phyloP scores from a whole-genome alignment of 2,888 invertebrate genomes.

The Psylliodes chrysocephalus region DNA sequence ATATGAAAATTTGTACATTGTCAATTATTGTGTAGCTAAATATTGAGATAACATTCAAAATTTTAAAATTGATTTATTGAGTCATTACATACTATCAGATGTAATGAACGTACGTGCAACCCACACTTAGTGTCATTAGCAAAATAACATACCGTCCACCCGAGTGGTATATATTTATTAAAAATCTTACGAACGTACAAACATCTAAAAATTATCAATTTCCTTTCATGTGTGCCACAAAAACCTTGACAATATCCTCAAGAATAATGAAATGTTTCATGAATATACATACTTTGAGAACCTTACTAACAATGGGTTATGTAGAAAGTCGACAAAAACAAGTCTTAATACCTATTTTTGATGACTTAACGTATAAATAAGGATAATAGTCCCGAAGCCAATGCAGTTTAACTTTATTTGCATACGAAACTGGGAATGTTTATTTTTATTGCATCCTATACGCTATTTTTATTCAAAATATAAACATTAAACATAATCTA shows the following conservation, averaged over 20 bases:
- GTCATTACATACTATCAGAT: too few species aligned
- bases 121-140: conserved; percentile 17
- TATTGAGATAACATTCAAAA: too few species aligned
- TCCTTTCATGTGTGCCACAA: conserved; percentile 37
- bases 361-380: neutral
- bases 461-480: too few species aligned
- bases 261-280: conserved; percentile 43
- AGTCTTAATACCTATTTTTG: conserved; percentile 19
- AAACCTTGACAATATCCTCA: conserved; percentile 41
- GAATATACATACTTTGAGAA: conserved; percentile 42
- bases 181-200: conserved; percentile 28
- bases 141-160: conserved; percentile 21
- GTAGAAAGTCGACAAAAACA: conserved; percentile 34
- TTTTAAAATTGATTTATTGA: too few species aligned
- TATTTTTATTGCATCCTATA: too few species aligned
- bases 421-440: too few species aligned
- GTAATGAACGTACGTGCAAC: too few species aligned
- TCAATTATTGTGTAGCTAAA: too few species aligned
- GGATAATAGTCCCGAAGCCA: conserved; percentile 4
- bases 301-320: conserved; percentile 41
- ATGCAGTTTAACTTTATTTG: too few species aligned
- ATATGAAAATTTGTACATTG: too few species aligned
- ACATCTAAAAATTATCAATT: conserved; percentile 41
- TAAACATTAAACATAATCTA: too few species aligned
- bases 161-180: conserved; percentile 33